phyloP scores from a whole-genome alignment of 2,113 vertebrate species.

The Sapajus apella region DNA sequence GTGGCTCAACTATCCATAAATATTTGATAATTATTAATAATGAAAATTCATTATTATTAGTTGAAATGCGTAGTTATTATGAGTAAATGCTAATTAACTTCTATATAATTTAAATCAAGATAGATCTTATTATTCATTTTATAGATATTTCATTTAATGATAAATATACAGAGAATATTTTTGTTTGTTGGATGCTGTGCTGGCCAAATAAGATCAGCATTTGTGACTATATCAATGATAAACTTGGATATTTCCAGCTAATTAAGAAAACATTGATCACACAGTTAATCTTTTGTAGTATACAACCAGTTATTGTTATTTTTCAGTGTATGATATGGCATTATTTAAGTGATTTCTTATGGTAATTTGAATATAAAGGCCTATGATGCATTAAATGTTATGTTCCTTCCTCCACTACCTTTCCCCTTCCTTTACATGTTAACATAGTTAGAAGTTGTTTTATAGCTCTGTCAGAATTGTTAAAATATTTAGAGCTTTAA shows the following conservation, averaged over 20 bases:
- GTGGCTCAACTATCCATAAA: not conserved
- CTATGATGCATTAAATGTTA: slow-evolving; percentile 13
- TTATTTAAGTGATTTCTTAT: not conserved
- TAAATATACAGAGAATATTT: not conserved
- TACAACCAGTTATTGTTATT: not conserved
- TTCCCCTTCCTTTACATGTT: slow-evolving; percentile 45
- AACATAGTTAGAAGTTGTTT: slow-evolving; percentile 70
- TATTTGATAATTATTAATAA: not conserved
- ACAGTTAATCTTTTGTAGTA: not conserved
- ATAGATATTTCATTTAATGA: not conserved
- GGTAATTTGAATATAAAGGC: slow-evolving; percentile 34
- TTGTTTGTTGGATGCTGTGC: not conserved
- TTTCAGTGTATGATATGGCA: not conserved
- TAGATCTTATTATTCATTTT: not conserved
- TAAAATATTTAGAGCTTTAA: slow-evolving; percentile 75
- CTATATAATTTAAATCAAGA: not conserved
- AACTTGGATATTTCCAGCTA: not conserved
- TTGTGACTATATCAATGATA: not conserved
- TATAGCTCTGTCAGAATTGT: slow-evolving; percentile 65
- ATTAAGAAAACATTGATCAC: slow-evolving; percentile 20
- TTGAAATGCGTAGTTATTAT: not conserved
- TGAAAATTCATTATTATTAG: not conserved
- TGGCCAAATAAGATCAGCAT: not conserved
- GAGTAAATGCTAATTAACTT: not conserved
- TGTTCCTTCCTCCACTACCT: not conserved